Percentiles rank a stretch among this genome's conserved stretches.
phyloP scores from a whole-genome alignment of 2,113 vertebrate species.

The Cranoglanis bouderius region DNA sequence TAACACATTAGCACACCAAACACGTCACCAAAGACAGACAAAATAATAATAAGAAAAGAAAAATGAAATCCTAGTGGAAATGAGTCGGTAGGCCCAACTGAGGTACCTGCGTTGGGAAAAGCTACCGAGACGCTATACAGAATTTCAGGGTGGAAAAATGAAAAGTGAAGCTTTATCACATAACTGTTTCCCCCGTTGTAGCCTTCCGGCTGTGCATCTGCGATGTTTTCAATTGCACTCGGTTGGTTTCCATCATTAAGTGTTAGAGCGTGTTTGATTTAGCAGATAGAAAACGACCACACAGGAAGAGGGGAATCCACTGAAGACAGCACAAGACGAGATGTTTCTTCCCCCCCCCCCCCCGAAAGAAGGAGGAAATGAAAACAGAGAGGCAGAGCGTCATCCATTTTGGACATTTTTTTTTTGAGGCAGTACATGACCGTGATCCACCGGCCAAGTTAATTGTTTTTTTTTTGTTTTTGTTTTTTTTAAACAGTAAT shows the following conservation, averaged over 20 bases:
- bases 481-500: not conserved
- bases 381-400: conserved; percentile 33
- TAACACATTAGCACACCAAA: conserved; percentile 42
- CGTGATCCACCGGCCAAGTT: not conserved
- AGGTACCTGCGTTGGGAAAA: conserved; percentile 4
- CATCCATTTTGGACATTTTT: conserved; percentile 14
- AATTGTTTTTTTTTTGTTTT: conserved; percentile 12
- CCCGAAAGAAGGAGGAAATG: not conserved
- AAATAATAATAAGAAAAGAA: conserved; percentile 1
- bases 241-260: conserved; percentile 3
- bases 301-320: conserved; percentile 18
- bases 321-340: conserved; percentile 15
- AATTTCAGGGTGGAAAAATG: conserved; percentile 10
- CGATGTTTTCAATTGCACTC: not conserved
- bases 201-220: conserved; percentile 7
- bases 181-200: not conserved
- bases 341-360: not conserved
- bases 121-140: not conserved
- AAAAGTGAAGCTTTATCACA: conserved; percentile 16
- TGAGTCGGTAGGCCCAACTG: not conserved
- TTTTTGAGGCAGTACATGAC: conserved; percentile 30
- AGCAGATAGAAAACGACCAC: conserved; percentile 23
- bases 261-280: conserved; percentile 17
- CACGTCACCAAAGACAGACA: conserved; percentile 35
- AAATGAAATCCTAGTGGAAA: not conserved